phyloP scores from a whole-genome alignment of 2,888 invertebrate species.

The Drosophila borborema region DNA sequence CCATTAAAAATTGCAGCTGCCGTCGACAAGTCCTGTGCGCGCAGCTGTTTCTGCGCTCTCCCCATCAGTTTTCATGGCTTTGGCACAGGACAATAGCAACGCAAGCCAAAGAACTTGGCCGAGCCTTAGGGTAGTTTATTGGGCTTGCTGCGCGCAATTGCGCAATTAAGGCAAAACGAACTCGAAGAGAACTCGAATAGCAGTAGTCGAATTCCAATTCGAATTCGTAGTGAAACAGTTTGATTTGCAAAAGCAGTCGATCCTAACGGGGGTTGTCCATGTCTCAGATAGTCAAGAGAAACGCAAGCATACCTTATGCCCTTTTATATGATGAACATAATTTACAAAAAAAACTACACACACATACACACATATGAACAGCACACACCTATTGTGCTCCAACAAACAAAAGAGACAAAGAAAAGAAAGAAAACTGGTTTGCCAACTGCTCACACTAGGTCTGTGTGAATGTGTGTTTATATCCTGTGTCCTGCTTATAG shows the following conservation, averaged over 20 bases:
- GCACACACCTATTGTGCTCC: conserved; percentile 58
- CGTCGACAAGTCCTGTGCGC: conserved; percentile 55
- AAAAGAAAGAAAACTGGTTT: conserved; percentile 65
- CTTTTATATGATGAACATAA: conserved; percentile 12
- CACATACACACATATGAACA: conserved; percentile 18
- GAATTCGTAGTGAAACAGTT: conserved; percentile 43
- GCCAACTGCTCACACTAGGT: conserved; percentile 56
- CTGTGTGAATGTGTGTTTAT: conserved; percentile 11
- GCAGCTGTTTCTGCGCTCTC: conserved; percentile 68
- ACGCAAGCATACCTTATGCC: conserved; percentile 43
- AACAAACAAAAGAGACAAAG: conserved; percentile 30
- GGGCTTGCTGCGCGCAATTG: conserved; percentile 62
- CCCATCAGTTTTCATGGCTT: not conserved
- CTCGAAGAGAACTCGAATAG: conserved; percentile 12
- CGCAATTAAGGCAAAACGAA: conserved; percentile 62
- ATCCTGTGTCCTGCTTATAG: conserved; percentile 39
- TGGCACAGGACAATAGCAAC: conserved; percentile 73
- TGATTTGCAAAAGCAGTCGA: conserved; percentile 50
- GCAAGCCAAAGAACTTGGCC: not conserved
- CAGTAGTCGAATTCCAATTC: conserved; percentile 38
- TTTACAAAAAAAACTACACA: conserved; percentile 14
- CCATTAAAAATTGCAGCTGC: conserved; percentile 71
- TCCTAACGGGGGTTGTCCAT: conserved; percentile 58
- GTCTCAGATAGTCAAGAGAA: conserved; percentile 29
- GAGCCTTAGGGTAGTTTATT: conserved; percentile 46